Evolutionary conservation across 2,113 vertebrate species (phyloP), one percentile per base, ranked within the genome.

Genomic region (Gadus macrocephalus): DNA sequence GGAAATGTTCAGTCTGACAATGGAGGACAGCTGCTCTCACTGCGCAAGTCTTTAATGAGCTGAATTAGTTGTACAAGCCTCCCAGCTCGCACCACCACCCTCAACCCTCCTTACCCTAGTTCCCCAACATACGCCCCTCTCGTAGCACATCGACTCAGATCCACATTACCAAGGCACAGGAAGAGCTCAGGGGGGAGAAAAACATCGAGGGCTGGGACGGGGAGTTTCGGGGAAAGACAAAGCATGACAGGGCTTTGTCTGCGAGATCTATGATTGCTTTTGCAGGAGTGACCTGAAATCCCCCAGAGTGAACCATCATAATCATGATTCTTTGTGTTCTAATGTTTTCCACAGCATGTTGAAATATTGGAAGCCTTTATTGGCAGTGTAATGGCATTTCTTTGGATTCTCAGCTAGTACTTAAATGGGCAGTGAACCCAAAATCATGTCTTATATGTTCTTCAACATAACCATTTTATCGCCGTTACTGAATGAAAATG

Each of bases 21-120:
- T 92, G 84, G 89, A 81, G 90, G 92, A 91, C 92, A 93, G 92
- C 91, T 92, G 91, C 86, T 90, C 87, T 82, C 69, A 77, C 89
- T 86, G 78, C 87, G 82, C 82, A 79, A 89, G 85, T 87, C 91
- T 91, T 91, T 91, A 90, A 92, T 89, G 88, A 90, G 89, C 86
- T 88, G 91, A 92, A 92, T 92, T 91, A 89, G 89, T 86, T 80
- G 85, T 70, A 87, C 84, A 74, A 90, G 89, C 86, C 82, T 79
- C 63, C 78, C 42, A 17, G 55, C 55, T 73, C 55, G 7, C n/a
- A 9, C 55, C 55, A 16, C n/a, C 15, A 9, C 55, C 55, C 55
- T 72, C 15, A 7, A 17, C 55, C 55, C 55, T 5, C 5, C 2
- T 14, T 6, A 16, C 84, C 89, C 89, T 35, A 35, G 31, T 35